A percentile compares a stretch with the other conserved stretches of the same genome.
Evolutionary conservation across 1,140 invertebrate genomes (phyloP).

Genomic region (Brachionus rubens): DNA sequence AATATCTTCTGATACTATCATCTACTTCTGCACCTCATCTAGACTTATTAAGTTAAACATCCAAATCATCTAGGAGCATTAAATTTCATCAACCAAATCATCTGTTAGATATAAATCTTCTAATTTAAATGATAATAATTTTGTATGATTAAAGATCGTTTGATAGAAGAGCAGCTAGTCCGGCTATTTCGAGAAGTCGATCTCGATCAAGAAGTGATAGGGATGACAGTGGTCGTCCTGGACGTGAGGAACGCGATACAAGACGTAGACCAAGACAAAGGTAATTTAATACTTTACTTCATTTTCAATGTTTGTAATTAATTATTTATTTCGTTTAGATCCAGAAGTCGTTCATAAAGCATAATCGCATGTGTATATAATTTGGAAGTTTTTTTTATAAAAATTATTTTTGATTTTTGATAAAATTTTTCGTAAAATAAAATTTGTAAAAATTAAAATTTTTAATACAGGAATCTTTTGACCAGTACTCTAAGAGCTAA

Average conservation of each 20-base stretch:
- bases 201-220: constrained; percentile 8
- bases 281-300: not conserved
- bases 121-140: too few relatives aligned
- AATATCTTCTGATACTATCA: constrained; percentile 2
- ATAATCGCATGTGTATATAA: too few relatives aligned
- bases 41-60: not conserved
- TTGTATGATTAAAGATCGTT: constrained; percentile 36
- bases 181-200: constrained; percentile 5
- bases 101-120: not conserved
- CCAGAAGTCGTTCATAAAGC: constrained; percentile 3
- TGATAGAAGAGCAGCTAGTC: constrained; percentile 2
- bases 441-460: too few relatives aligned
- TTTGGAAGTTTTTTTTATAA: too few relatives aligned
- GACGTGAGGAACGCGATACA: not conserved
- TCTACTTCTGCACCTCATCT: not conserved
- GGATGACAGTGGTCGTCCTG: not conserved
- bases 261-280: too few relatives aligned
- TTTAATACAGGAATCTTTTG: too few relatives aligned
- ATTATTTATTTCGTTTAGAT: not conserved
- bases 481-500: too few relatives aligned
- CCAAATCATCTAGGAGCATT: not conserved
- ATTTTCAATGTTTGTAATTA: not conserved
- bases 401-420: too few relatives aligned
- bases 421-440: too few relatives aligned
- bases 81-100: too few relatives aligned